Evolutionary conservation across 1,140 invertebrate genomes (phyloP), one percentile per base, ranked within the genome.

Genomic region (Magallana gigas): DNA sequence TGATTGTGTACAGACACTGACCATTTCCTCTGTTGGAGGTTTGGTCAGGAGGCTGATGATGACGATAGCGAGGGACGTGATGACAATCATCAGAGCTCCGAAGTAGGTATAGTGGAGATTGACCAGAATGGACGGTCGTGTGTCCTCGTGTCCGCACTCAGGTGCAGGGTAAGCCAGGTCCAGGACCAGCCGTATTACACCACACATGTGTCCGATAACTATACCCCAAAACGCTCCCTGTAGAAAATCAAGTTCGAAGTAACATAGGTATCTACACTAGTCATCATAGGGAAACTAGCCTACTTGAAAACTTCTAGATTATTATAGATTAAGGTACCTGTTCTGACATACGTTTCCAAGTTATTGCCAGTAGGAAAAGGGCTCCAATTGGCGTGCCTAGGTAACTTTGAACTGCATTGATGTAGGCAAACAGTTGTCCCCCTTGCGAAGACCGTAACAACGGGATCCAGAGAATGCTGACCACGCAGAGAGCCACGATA

Each of bases 181-280:
- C 64, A 94, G 85, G 2, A 90, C 90, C 92, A 95, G 94, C 23
- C 95, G 87, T n/a, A 95, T 93, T 2, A 94, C 83, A 9, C 96
- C 96, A 62, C 95, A 93, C 7, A 94, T 88, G 60, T 96, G 94
- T 2, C 96, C 96, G 59, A 92, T 89, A 85, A 96, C 92, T 14
- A 96, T 92, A 23, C 96, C 95, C 94, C 94, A 96, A 91, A 96
- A 96, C 9, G 96, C 96, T 18, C 95, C 96, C 95, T 96, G 57
- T n/a, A 14, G n/a, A 9, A 7, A 57, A 83, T 48, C 3, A 5
- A 48, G 5, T 48, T 48, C 5, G 2, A 2, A 5, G 36, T 48
- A 48, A 48, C 36, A 48, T 5, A 4, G 36, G 23, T 23, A 23
- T 23, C 36, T 48, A 48, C 2, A 48, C 5, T 48, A 48, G 36